Evolutionary conservation across 2,797 vertebrate species (phyloP).

Genomic region (Coreius guichenoti): DNA sequence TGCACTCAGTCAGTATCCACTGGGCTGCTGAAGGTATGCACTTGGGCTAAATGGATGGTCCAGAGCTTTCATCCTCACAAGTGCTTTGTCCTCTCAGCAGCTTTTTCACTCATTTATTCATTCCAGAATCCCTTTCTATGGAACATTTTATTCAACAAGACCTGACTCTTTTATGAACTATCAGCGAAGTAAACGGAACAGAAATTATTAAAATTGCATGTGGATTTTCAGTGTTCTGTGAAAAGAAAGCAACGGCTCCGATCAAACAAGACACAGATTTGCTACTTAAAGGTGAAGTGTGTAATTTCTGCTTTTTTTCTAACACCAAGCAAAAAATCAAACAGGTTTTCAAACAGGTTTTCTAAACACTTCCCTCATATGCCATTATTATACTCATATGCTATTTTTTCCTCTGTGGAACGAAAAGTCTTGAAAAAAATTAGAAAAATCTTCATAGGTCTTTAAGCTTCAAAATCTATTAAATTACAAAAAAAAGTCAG

Average conservation of each 20-base stretch:
- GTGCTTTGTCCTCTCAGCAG: slow-evolving; percentile 28
- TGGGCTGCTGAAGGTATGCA: slow-evolving; percentile 28
- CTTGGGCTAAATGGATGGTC: slow-evolving; percentile 50
- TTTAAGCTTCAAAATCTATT: background rate
- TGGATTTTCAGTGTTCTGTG: slow-evolving; percentile 18
- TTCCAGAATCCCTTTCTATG: slow-evolving; percentile 13
- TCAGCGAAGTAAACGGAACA: slow-evolving; percentile 52
- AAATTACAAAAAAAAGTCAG: background rate
- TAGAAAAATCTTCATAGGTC: background rate
- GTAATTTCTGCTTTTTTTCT: background rate
- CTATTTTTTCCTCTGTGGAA: too few relatives aligned
- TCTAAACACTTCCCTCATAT: background rate
- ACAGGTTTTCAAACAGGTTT: background rate
- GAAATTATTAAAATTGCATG: slow-evolving; percentile 59
- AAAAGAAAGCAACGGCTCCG: slow-evolving; percentile 9
- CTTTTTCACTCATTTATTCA: slow-evolving; percentile 46
- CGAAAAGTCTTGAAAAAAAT: too few relatives aligned
- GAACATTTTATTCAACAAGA: slow-evolving; percentile 27
- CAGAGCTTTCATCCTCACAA: slow-evolving; percentile 37
- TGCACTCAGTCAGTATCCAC: slow-evolving; percentile 26
- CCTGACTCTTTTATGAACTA: slow-evolving; percentile 36
- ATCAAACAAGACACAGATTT: background rate
- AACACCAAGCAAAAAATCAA: background rate
- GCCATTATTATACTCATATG: background rate
- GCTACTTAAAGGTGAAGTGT: background rate